Evolutionary conservation across 2,797 vertebrate genomes (phyloP), one percentile per base, ranked within the genome.

Genomic region (Sorex maritimensis): DNA sequence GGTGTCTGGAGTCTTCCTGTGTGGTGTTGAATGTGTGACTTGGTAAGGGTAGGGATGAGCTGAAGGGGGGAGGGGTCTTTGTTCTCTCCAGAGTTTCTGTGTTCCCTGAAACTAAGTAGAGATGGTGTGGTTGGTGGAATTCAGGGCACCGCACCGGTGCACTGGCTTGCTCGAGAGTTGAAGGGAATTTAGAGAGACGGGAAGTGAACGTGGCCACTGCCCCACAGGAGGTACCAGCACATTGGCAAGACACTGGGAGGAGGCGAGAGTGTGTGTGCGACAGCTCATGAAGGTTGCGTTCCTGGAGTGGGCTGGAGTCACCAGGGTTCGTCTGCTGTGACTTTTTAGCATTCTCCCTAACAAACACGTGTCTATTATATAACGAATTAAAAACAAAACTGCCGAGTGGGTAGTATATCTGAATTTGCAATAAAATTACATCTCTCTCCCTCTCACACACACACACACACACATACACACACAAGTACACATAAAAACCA

Each of bases 251-350:
- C 72, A 14, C 11, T 10, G 55, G 44, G 28, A 63, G 9, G 77
- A 12, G 11, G 26, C 41, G n/a, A 68, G 21, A 21, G 65, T 38
- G 34, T 1, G 6, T 5, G 12, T 7, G 7, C 3, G 11, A 12
- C 24, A 30, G 65, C 0, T 0, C 2, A 49, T 46, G 52, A 15
- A 38, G 1, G 55, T 81, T 77, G 15, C 46, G 7, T 19, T 55
- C 21, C 0, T 17, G 0, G 3, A 17, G 23, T 26, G 19, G 1
- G 0, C 49, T 13, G 13, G 0, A 19, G 7, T 1, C 1, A 7
- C 0, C 15, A 13, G 34, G 15, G 15, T 81, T 69, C 34, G 4
- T 71, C 38, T 41, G 23, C 14, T 44, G 58, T 3, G 38, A 2
- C 38, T 10, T 79, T 73, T 58, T 21, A 14, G 19, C 41, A 26